A percentile compares a stretch with the other conserved stretches of the same genome.
phyloP scores from a whole-genome alignment of 2,888 invertebrate species.

The Axea sp. region DNA sequence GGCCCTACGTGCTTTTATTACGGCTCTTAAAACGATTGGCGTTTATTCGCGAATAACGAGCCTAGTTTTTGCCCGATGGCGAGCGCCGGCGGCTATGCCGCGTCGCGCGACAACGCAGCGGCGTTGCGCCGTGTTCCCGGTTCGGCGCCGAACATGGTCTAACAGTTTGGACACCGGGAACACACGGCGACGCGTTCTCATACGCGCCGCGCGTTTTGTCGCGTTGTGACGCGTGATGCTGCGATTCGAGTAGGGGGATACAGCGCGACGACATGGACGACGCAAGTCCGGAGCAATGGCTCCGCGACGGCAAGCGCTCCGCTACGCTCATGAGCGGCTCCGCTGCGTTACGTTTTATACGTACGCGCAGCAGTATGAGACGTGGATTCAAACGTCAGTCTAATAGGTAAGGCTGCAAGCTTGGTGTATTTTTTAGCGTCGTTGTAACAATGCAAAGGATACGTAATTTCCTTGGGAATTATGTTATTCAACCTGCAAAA shows the following conservation, averaged over 20 bases:
- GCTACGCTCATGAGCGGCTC: conserved; percentile 68
- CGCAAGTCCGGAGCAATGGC: conserved; percentile 73
- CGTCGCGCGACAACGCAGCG: conserved; percentile 19
- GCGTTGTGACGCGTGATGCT: conserved; percentile 51
- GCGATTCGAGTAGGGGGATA: conserved; percentile 43
- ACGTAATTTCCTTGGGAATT: too few relatives aligned
- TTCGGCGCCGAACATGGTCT: conserved; percentile 34
- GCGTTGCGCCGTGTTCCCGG: conserved; percentile 26
- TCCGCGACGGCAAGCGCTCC: conserved; percentile 70
- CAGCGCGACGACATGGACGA: conserved; percentile 71
- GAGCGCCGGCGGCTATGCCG: conserved; percentile 12
- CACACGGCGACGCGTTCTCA: conserved; percentile 6
- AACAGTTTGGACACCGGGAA: conserved; percentile 11
- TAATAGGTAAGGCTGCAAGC: conserved; percentile 72
- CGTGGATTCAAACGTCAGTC: conserved; percentile 73
- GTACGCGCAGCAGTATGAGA: conserved; percentile 74
- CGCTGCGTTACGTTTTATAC: conserved; percentile 75
- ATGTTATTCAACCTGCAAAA: too few relatives aligned
- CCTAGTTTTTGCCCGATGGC: conserved; percentile 48
- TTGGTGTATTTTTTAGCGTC: too few relatives aligned
- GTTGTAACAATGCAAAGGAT: too few relatives aligned
- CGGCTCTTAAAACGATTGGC: conserved; percentile 53
- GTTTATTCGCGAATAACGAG: conserved; percentile 61
- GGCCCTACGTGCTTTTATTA: conserved; percentile 75
- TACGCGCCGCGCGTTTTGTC: conserved; percentile 21